These are phyloP conservation scores for Ichneumoninae sp. DNA, from an alignment of 2,888 invertebrate genomes.

Conservation along the genomic window DNA sequence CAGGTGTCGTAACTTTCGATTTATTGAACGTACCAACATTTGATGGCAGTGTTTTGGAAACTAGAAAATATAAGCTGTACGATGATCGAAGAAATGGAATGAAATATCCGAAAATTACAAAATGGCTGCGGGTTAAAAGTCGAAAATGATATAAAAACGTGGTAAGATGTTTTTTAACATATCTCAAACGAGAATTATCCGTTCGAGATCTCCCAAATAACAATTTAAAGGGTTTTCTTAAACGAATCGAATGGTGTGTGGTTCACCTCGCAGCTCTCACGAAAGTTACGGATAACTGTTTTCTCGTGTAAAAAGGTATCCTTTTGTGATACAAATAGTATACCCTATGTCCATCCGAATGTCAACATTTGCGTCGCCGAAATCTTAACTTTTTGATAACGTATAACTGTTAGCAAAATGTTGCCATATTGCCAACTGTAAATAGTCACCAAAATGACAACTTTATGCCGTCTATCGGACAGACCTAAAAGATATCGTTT, in stretches of 20 bases:
- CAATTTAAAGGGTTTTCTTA: not conserved
- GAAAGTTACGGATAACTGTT: too few relatives aligned
- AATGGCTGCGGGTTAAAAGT: not conserved
- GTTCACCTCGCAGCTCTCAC: not conserved
- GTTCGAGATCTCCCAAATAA: not conserved
- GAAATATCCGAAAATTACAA: too few relatives aligned
- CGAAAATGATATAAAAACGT: not conserved
- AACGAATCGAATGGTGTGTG: not conserved
- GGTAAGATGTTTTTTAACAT: not conserved
- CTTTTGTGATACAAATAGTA: not conserved
- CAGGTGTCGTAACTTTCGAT: not conserved
- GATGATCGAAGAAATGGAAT: too few relatives aligned
- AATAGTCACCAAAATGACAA: not conserved
- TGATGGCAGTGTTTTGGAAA: slow-evolving; percentile 6
- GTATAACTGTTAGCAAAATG: not conserved
- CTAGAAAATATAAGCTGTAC: not conserved
- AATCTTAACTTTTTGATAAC: not conserved
- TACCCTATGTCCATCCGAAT: not conserved
- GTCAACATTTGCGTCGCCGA: not conserved
- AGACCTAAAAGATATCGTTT: too few relatives aligned
- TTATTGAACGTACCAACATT: not conserved
- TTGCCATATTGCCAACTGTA: not conserved
- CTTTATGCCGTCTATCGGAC: not conserved
- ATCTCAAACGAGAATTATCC: not conserved
- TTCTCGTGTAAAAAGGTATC: not conserved